Percentiles rank a stretch among this genome's conserved stretches.
phyloP scores from a whole-genome alignment of 2,888 invertebrate species.

The Perdita meconis region DNA sequence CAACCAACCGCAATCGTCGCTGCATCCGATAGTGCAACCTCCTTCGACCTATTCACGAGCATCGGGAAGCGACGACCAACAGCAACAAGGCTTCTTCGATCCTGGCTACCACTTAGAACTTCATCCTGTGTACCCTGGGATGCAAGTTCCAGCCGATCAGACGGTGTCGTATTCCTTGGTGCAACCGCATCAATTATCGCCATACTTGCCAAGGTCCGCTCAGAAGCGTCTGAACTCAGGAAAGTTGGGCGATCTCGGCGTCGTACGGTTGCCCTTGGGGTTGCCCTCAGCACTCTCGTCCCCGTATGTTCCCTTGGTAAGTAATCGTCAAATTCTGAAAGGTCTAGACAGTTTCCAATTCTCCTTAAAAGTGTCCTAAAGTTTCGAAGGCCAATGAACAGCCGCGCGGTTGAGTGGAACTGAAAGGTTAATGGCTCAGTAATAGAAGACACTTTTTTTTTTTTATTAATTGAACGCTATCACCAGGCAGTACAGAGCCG shows the following conservation, averaged over 20 bases:
- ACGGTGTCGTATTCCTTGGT: background rate
- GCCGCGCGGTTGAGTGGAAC: too few species aligned
- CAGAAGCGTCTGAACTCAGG: background rate
- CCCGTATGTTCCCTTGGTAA: conserved; percentile 14
- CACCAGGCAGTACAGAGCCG: conserved; percentile 59
- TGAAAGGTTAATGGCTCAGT: background rate
- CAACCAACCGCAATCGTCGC: conserved; percentile 21
- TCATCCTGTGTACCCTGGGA: conserved; percentile 24
- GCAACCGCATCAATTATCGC: conserved; percentile 3
- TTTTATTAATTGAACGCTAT: conserved; percentile 19
- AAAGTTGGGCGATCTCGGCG: background rate
- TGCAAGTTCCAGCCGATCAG: background rate
- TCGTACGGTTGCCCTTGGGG: background rate
- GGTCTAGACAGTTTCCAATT: background rate
- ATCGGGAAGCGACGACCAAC: background rate
- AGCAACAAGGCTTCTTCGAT: background rate
- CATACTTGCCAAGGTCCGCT: background rate
- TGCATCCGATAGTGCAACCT: background rate
- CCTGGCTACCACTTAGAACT: conserved; percentile 39
- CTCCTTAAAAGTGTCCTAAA: background rate
- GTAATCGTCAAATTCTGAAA: background rate
- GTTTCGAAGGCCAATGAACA: too few species aligned
- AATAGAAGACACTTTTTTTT: background rate
- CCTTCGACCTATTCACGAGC: background rate
- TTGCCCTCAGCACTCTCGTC: background rate